Evolutionary conservation across 2,113 vertebrate species (phyloP), one percentile per base, ranked within the genome.

Genomic region (Pedetes capensis): DNA sequence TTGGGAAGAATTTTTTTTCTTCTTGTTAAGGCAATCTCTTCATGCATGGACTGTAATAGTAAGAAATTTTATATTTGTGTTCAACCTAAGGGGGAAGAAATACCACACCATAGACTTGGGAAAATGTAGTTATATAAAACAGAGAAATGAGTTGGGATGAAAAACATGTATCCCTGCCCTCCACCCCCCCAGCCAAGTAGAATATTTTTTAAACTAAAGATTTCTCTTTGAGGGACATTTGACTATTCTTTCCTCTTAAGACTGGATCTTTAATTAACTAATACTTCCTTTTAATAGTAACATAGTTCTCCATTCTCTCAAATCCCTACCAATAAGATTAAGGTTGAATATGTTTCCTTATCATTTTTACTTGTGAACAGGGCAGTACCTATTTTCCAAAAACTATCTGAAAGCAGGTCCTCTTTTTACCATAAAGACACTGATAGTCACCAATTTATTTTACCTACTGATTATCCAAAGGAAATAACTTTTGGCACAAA

Each of bases 191-290:
- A 32, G 17, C 59, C 79, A 81, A 42, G n/a, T n/a, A 81, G 57
- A 44, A 75, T 80, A 72, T 27, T 84, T 96, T 85, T 89, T 6
- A 85, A 92, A 78, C 57, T 76, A 74, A 95, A 37, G n/a, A 47
- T 64, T 92, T 92, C 47, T 85, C 37, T 59, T 89, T 82, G 32
- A 59, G 9, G 8, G 27, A 75, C 22, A 49, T 75, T 55, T 4
- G 3, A 64, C 51, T 13, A 25, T 61, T 81, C 29, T 89, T 74
- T 69, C 8, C 42, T 89, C 53, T 55, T 92, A 76, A 86, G 11
- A 71, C 25, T 92, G 44, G 23, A 42, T 17, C 29, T 80, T 87
- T 12, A 9, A 22, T 76, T 25, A 92, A 0, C 47, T 69, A 80
- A 71, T 20, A 32, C 34, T 1, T 17, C 32, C 57, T 84, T 96